Evolutionary conservation across 2,888 invertebrate species (phyloP).

Genomic region (Tetranychus truncatus): DNA sequence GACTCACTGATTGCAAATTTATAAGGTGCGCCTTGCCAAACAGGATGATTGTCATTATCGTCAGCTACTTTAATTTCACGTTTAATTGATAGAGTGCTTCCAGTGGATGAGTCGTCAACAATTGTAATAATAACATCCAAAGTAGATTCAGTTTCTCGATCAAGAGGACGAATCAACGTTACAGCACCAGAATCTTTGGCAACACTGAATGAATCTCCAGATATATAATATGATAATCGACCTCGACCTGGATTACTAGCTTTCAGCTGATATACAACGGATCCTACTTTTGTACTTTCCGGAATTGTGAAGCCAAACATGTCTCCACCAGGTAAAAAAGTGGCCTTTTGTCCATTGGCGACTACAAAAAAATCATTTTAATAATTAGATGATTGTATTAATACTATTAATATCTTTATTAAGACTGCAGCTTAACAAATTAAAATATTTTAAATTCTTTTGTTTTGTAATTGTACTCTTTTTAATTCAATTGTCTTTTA

Average conservation of each 20-base stretch:
- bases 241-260: slow-evolving; percentile 51
- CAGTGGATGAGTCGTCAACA: slow-evolving; percentile 48
- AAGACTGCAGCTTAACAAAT: background rate
- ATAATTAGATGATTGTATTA: background rate
- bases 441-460: background rate
- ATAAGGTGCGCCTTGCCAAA: slow-evolving; percentile 7
- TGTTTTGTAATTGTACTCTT: no score
- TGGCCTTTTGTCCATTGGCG: background rate
- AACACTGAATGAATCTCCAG: slow-evolving; percentile 61
- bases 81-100: slow-evolving; percentile 51
- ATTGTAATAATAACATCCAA: slow-evolving; percentile 63
- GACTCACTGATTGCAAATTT: slow-evolving; percentile 9
- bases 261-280: slow-evolving; percentile 29
- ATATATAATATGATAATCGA: slow-evolving; percentile 53
- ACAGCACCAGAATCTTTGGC: slow-evolving; percentile 58
- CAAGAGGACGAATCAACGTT: slow-evolving; percentile 54
- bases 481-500: no score
- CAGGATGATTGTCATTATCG: slow-evolving; percentile 50
- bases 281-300: slow-evolving; percentile 52
- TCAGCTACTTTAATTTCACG: slow-evolving; percentile 57
- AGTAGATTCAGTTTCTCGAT: slow-evolving; percentile 51
- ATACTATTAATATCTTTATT: background rate
- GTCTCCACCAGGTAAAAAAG: slow-evolving; percentile 54
- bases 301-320: slow-evolving; percentile 54
- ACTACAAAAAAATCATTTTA: background rate